Base-by-base conservation (phyloP, 2,797 vertebrate genomes). In the Nannoperca australis region DNA sequence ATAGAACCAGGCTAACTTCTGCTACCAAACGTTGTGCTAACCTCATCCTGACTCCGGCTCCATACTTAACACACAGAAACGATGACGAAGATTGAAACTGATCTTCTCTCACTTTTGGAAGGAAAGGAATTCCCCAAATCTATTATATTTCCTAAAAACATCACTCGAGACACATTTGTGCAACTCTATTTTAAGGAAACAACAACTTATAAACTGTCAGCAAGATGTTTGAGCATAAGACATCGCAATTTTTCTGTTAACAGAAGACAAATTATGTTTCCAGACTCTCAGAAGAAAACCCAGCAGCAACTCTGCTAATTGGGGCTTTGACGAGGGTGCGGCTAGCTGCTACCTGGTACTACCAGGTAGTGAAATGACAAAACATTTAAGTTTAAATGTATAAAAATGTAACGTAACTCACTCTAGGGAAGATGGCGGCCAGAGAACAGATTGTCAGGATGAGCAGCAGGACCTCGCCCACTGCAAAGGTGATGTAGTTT, bases 381-480 rank as follows among this genome's bases (percentile, higher is more conserved):
- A 45, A 20, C 49, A 45, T 14, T 34, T 2, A 30, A 13, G 20
- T 34, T 17, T 47, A 45, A 63, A 70, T 8, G 38, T 6, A n/a
- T 27, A 20, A 64, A 54, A 59, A 0, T 13, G 45, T 67, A 24
- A n/a, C 70, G 44, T 12, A 22, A 93, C 95, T 95, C 92, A 99
- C 98, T 95, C 96, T 91, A 14, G 98, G 97, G 70, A 98, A 98
- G 89, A 99, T 97, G 92, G 98, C 97, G 0, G 98, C 98, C 89
- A 99, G 84, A 0, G 97, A 98, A 77, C 97, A 98, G 91, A 97
- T 59, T 0, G 97, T 99, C 85, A 99, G 92, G 79, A 97, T 86
- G 45, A 99, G 94, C 65, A 99, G 94, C 80, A 99, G 87, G 62
- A 97, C 61, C 82, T 99, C 97, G 32, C 97, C 98, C 27, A 97